Conservation (phyloP, 2,113 vertebrate species). For the Bos taurus region DNA sequence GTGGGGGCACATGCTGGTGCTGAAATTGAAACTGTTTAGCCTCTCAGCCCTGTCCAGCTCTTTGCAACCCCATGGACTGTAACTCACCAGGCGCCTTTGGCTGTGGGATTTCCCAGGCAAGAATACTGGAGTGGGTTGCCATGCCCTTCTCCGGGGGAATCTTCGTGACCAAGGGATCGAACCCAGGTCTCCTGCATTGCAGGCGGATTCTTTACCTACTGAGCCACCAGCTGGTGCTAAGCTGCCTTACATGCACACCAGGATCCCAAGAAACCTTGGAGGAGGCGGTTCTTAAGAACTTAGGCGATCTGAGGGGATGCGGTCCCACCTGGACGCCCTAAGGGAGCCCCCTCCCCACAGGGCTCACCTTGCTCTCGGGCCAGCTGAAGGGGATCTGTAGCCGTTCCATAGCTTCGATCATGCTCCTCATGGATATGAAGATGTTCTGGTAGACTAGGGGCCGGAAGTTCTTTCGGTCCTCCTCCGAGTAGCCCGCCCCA, state of each 20-base stretch:
- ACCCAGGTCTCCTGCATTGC: not conserved
- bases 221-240: not conserved
- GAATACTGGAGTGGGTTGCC: not conserved
- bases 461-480: slow-evolving; percentile 84
- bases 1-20: no score
- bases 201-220: not conserved
- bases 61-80: not conserved
- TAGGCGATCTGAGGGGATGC: no score
- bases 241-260: not conserved
- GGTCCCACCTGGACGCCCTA: not conserved
- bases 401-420: slow-evolving; percentile 84
- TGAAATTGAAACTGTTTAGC: not conserved
- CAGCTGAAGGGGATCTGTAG: slow-evolving; percentile 84
- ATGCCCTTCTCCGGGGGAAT: not conserved
- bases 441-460: slow-evolving; percentile 91
- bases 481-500: slow-evolving; percentile 87
- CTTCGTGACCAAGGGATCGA: not conserved
- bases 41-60: not conserved
- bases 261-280: not conserved
- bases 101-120: not conserved
- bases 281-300: not conserved
- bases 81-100: not conserved
- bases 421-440: slow-evolving; percentile 83
- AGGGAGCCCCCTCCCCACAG: no score
- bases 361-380: slow-evolving; percentile 84